Conservation (phyloP, 2,113 vertebrate species). For the Diadophis punctatus region DNA sequence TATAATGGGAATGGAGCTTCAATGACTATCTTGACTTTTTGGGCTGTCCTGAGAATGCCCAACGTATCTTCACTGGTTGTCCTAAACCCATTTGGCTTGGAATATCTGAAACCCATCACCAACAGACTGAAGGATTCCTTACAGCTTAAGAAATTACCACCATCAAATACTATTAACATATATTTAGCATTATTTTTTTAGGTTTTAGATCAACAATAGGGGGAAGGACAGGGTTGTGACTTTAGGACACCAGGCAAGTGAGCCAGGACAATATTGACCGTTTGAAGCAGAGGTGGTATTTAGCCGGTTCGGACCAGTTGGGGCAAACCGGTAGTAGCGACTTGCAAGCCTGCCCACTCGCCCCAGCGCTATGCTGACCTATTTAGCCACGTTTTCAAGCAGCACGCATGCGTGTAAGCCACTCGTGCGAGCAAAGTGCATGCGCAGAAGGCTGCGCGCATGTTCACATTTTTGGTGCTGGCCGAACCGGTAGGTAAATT, state of each 20-base stretch:
- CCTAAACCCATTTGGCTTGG: background rate
- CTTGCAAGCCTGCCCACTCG: too few species aligned
- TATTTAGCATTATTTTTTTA: background rate
- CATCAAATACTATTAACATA: background rate
- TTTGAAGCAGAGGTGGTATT: background rate
- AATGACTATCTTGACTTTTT: background rate
- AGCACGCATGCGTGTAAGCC: too few species aligned
- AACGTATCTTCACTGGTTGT: background rate
- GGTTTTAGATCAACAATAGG: background rate
- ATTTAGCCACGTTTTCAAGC: too few species aligned
- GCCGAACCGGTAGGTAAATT: too few species aligned
- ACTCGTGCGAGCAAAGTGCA: too few species aligned
- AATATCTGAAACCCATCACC: background rate
- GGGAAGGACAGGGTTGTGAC: background rate
- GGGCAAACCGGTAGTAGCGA: too few species aligned
- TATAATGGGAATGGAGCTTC: background rate
- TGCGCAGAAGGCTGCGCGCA: too few species aligned
- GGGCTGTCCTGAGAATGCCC: background rate
- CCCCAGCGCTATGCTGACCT: too few species aligned
- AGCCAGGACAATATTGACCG: background rate
- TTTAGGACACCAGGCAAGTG: background rate
- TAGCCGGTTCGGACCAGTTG: too few species aligned
- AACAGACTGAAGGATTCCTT: background rate
- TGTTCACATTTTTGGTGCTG: too few species aligned
- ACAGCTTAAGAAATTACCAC: background rate